These are phyloP conservation scores for Gobionotothen gibberifrons DNA, from an alignment of 2,797 vertebrate genomes.

Conservation along the genomic window DNA sequence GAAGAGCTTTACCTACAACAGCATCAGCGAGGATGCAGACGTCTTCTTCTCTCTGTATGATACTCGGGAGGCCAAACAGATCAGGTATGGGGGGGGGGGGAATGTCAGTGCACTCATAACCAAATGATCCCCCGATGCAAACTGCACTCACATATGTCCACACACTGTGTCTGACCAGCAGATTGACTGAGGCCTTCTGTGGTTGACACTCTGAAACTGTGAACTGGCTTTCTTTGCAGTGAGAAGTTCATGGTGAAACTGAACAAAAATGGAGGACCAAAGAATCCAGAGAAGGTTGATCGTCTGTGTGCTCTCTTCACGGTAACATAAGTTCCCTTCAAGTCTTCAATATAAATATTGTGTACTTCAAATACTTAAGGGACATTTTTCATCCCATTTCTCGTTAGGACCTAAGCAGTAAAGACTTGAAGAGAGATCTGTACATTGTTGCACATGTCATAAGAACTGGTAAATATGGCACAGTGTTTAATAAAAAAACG, in stretches of 20 bases:
- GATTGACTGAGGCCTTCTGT: constrained; percentile 36
- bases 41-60: constrained; percentile 97
- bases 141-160: not conserved
- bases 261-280: constrained; percentile 98
- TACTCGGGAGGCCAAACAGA: constrained; percentile 95
- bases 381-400: constrained; percentile 28
- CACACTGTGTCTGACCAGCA: constrained; percentile 36
- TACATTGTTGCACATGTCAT: constrained; percentile 98
- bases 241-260: constrained; percentile 99
- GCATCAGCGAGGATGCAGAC: constrained; percentile 97
- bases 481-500: not conserved
- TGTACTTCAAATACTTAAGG: not conserved
- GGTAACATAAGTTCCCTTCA: constrained; percentile 75
- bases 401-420: constrained; percentile 96
- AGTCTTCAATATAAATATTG: not conserved
- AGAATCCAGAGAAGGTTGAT: constrained; percentile 97
- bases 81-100: constrained; percentile 86
- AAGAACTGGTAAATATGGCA: constrained; percentile 89
- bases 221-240: constrained; percentile 81
- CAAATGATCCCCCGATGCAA: not conserved
- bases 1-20: constrained; percentile 99
- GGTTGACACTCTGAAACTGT: constrained; percentile 39
- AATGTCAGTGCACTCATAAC: not conserved
- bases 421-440: constrained; percentile 98
- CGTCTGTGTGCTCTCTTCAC: constrained; percentile 97